Base-by-base conservation (phyloP, 2,888 invertebrate genomes). In the Emmelina monodactyla region DNA sequence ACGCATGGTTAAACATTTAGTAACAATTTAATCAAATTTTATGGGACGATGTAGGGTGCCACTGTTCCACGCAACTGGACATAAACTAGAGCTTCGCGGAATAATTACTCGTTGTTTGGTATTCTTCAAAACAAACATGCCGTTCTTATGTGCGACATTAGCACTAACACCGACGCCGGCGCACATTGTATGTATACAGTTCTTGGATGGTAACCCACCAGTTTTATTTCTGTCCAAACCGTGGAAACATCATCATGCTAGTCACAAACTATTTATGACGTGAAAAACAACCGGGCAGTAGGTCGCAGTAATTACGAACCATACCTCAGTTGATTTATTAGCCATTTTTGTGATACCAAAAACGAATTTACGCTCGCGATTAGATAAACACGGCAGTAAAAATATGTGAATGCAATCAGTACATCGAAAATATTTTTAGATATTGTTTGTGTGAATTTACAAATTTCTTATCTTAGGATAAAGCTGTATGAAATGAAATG, bases 71-170 rank as follows among this genome's bases (percentile, higher is more conserved):
- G n/a, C n/a, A n/a, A n/a, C n/a, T n/a, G n/a, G n/a, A n/a, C 55
- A 51, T 55, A 62, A 57, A 62, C 55, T 61, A 60, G 55, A 53
- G 58, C 53, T 69, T 70, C 68, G 56, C 48, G 46, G 64, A 68
- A 68, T 65, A 67, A 67, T 64, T 62, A 62, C 47, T 59, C 62
- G 58, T 64, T 69, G 71, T 68, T 72, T 70, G 72, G 62, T 67
- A 69, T 66, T 70, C 65, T 61, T 70, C 63, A 62, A 69, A 68
- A 65, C 69, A 71, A 71, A 71, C 66, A 70, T 62, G 66, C 63
- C 62, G 60, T 59, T 65, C 58, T 62, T 60, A 65, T 61, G 63
- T 57, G 60, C 60, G 57, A 58, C 60, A 58, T 62, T 61, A 62
- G 67, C 62, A 65, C 69, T 64, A 58, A 66, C 71, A 65, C 64